Evolutionary conservation across 2,888 invertebrate species (phyloP).

Genomic region (Stomorhina lunata): DNA sequence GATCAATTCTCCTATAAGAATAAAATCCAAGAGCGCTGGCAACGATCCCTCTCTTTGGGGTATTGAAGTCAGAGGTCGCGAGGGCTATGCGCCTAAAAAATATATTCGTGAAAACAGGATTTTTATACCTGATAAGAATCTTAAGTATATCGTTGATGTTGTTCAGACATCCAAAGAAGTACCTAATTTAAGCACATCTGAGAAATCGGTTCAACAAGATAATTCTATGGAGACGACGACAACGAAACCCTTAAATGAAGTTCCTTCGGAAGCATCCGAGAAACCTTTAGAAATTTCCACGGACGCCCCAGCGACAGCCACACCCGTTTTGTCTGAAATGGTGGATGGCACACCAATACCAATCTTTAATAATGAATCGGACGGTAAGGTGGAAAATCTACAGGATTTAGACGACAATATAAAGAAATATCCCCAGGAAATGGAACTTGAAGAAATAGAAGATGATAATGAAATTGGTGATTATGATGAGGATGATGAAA

Average conservation of each 20-base stretch:
- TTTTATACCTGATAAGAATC: conserved; percentile 75
- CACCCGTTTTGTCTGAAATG: conserved; percentile 68
- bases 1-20: conserved; percentile 81
- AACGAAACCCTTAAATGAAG: conserved; percentile 44
- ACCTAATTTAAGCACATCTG: conserved; percentile 67
- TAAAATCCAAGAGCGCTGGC: conserved; percentile 88
- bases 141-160: conserved; percentile 79
- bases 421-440: not conserved
- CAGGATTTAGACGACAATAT: not conserved
- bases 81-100: conserved; percentile 84
- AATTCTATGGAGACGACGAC: conserved; percentile 31
- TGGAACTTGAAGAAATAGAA: conserved; percentile 68
- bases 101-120: conserved; percentile 84
- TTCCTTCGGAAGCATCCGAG: not conserved
- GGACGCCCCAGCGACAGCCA: conserved; percentile 30
- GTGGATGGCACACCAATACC: conserved; percentile 86
- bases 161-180: not conserved
- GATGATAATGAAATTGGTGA: conserved; percentile 68
- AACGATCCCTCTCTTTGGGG: conserved; percentile 82
- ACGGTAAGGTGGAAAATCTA: not conserved
- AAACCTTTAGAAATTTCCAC: conserved; percentile 70
- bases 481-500: conserved; percentile 65
- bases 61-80: conserved; percentile 84
- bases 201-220: conserved; percentile 61
- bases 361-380: conserved; percentile 45